Evolutionary conservation across 1,140 invertebrate species (phyloP), one percentile per base, ranked within the genome.

Genomic region (Rhopalosiphum padi): DNA sequence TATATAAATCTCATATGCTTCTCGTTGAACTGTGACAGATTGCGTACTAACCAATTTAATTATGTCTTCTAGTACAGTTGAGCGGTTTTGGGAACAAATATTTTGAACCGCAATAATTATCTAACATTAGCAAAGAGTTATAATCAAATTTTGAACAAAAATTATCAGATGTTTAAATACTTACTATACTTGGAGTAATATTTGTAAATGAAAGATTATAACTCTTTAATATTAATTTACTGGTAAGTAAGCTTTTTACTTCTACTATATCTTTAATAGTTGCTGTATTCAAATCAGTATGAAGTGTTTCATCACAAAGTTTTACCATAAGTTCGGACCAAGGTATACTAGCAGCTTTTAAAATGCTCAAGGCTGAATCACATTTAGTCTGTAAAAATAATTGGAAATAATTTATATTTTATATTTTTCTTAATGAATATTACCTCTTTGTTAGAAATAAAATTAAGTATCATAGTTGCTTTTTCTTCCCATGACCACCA

Each of bases 401-500:
- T 23, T 60, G 3, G 0, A 46, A 86, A 86, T 43, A 46, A 87
- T 87, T 22, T 21, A n/a, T 87, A 46, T 23, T 51, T 53, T 23
- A 22, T 41, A 43, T n/a, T n/a, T 43, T 23, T 88, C n/a, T 6
- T n/a, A 43, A 43, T 60, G 30, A 30, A 60, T 37, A 90, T 35
- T 53, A 93, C 91, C n/a, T 93, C 82, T 85, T 85, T 93, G 25
- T 93, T 86, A 41, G 22, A 43, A 43, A 93, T 93, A 15, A 53
- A 93, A 85, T 53, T 83, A 18, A 93, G 48, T 37, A 93, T 23
- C 18, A 86, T 41, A 86, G 85, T 86, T 53, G 91, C 82, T 86
- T 93, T 93, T 55, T 93, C 91, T 93, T 93, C 91, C 91, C 91
- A 93, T 22, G 91, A 93, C 91, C 91, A 85, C 91, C 91, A 93